A percentile compares a stretch with the other conserved stretches of the same genome.
Conservation (phyloP, 2,888 invertebrate genomes). For the Vesta saturnalis region DNA sequence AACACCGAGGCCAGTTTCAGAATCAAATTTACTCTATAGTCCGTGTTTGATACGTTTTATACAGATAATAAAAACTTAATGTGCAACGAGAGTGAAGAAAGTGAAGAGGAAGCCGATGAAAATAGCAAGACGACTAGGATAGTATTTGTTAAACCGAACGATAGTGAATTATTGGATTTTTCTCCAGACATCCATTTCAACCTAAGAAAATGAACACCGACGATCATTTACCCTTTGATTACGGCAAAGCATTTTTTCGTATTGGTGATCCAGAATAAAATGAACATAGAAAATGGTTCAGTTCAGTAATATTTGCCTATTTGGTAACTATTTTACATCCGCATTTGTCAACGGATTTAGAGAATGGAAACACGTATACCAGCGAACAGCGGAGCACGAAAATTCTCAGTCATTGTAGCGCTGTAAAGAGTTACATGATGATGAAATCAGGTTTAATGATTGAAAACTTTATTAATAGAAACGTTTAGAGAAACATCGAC, state of each 20-base stretch:
- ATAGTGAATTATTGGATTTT: not conserved
- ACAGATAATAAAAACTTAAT: no score
- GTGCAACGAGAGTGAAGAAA: not conserved
- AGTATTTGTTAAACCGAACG: not conserved
- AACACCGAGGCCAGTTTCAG: no score
- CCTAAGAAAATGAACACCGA: not conserved
- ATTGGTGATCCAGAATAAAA: not conserved
- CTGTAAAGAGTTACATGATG: not conserved
- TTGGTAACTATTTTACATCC: not conserved
- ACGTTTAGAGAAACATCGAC: not conserved
- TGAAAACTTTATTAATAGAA: no score
- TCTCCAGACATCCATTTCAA: not conserved
- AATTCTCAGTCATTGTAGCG: not conserved
- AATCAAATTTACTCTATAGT: no score
- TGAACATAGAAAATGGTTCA: not conserved
- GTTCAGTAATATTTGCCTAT: not conserved
- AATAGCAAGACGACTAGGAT: no score
- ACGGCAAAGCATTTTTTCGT: not conserved
- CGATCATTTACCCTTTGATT: not conserved
- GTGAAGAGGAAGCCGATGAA: not conserved
- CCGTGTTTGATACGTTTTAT: no score
- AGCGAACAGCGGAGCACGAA: not conserved
- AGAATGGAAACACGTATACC: not conserved
- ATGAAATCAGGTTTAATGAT: not conserved
- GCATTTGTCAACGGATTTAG: not conserved